A percentile compares a stretch with the other conserved stretches of the same genome.
Conservation (phyloP, 2,888 invertebrate species). For the Drosophila anomelani region DNA sequence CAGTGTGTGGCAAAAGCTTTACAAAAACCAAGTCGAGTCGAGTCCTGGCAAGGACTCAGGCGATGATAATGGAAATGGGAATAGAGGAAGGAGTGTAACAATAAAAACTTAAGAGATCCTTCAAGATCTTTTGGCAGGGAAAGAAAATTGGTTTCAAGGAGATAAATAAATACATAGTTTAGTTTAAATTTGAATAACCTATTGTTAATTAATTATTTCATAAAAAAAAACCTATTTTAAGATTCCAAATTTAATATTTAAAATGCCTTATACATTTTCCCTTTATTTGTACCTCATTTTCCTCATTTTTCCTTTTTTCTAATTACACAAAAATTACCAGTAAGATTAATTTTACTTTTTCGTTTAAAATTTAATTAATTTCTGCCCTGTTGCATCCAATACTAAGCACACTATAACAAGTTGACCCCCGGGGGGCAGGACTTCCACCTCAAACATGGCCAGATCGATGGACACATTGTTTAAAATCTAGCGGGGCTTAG, state of each 20-base stretch:
- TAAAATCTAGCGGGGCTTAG: neutral
- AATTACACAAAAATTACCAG: neutral
- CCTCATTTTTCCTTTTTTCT: neutral
- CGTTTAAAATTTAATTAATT: neutral
- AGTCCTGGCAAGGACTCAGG: neutral
- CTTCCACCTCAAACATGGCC: constrained; percentile 9
- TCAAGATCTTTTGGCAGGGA: neutral
- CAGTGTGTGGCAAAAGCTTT: constrained; percentile 19
- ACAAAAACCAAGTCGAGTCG: neutral
- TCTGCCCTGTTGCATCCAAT: neutral
- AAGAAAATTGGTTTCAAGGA: neutral
- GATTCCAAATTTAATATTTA: too few species aligned
- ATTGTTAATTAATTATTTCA: neutral
- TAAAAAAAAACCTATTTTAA: too few species aligned
- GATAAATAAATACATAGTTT: neutral
- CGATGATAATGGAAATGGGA: neutral
- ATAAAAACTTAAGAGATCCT: neutral
- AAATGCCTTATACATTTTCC: too few species aligned
- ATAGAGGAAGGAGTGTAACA: neutral
- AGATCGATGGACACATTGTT: constrained; percentile 16
- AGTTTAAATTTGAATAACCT: accelerated
- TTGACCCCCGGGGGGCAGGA: neutral
- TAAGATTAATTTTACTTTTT: accelerated
- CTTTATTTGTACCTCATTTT: neutral
- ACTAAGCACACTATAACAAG: neutral